Evolutionary conservation across 2,797 vertebrate genomes (phyloP).

Genomic region (Percopsis omiscomaycus): DNA sequence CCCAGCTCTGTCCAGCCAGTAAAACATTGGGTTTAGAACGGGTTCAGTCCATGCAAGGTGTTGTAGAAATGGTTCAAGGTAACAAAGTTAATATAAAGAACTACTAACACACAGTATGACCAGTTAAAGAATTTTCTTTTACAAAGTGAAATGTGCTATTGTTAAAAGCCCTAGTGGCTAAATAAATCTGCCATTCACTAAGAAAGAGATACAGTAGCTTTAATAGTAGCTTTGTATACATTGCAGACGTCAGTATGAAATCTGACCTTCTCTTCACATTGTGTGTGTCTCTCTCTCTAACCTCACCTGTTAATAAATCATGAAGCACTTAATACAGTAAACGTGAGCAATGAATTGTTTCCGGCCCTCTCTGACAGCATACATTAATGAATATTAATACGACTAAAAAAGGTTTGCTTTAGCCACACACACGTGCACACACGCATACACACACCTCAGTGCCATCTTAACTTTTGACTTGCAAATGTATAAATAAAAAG

Average conservation of each 20-base stretch:
- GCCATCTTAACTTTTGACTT: background rate
- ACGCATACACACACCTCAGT: background rate
- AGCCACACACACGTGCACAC: conserved; percentile 13
- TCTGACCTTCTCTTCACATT: conserved; percentile 39
- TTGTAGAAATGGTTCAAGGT: too few relatives aligned
- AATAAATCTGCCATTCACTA: too few relatives aligned
- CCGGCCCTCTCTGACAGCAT: conserved; percentile 63
- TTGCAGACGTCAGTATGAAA: conserved; percentile 48
- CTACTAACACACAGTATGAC: too few relatives aligned
- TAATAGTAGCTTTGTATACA: conserved; percentile 54
- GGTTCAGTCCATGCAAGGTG: too few relatives aligned
- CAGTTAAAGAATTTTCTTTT: background rate
- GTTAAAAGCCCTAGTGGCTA: too few relatives aligned
- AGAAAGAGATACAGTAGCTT: conserved; percentile 27
- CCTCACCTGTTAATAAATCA: conserved; percentile 72
- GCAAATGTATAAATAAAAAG: background rate
- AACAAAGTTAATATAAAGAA: too few relatives aligned
- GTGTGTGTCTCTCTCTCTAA: conserved; percentile 17
- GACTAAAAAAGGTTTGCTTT: conserved; percentile 48
- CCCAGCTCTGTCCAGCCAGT: too few relatives aligned
- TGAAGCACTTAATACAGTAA: conserved; percentile 66
- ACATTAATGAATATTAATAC: conserved; percentile 79
- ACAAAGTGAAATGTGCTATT: too few relatives aligned
- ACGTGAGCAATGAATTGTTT: conserved; percentile 70
- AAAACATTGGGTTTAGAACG: too few relatives aligned